These are phyloP conservation scores for Apamea crenata DNA, from an alignment of 2,888 invertebrate genomes.

Conservation along the genomic window DNA sequence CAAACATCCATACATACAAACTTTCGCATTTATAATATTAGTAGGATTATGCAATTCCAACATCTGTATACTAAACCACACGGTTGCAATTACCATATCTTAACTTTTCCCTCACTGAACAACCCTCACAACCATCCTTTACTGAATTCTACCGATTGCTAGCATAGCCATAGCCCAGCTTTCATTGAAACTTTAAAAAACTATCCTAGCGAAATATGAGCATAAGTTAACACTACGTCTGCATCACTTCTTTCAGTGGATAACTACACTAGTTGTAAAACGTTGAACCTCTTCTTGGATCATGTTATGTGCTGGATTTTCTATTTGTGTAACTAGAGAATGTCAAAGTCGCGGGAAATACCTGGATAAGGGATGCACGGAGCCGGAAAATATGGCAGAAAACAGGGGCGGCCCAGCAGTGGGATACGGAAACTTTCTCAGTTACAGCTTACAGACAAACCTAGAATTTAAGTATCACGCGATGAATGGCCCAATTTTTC, in stretches of 20 bases:
- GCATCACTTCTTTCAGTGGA: not conserved
- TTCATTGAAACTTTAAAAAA: not conserved
- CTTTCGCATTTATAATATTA: too few relatives aligned
- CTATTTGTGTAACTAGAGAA: not conserved
- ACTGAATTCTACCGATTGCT: not conserved
- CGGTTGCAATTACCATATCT: not conserved
- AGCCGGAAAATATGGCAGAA: too few relatives aligned
- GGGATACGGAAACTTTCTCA: not conserved
- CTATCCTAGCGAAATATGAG: not conserved
- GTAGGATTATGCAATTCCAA: not conserved
- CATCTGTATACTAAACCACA: not conserved
- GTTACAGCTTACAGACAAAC: not conserved
- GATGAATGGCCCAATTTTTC: not conserved
- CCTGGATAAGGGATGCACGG: too few relatives aligned
- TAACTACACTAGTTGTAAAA: not conserved
- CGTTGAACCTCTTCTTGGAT: not conserved
- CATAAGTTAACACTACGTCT: not conserved
- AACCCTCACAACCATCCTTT: not conserved
- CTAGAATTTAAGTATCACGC: not conserved
- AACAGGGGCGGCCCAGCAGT: too few relatives aligned
- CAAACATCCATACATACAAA: too few relatives aligned
- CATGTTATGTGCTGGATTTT: not conserved
- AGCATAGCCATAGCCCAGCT: not conserved
- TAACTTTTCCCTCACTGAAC: not conserved
- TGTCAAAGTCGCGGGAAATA: not conserved